These are phyloP conservation scores for Crax fasciolata DNA, from an alignment of 2,797 vertebrate species.

Conservation along the genomic window DNA sequence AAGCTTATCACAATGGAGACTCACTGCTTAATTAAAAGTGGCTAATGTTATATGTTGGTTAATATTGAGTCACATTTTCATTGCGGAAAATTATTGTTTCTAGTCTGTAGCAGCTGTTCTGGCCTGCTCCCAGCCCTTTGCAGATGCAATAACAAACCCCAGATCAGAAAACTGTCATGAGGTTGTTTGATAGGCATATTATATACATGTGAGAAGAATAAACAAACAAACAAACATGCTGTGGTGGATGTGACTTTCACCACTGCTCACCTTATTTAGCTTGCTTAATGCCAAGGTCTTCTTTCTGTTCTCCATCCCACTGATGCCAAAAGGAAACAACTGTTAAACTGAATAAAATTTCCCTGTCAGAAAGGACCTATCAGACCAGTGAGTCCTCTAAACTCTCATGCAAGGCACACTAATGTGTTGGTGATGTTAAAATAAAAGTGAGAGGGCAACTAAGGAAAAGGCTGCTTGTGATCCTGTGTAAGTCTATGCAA, in stretches of 20 bases:
- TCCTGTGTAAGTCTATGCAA: background rate
- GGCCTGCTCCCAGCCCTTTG: slow-evolving; percentile 19
- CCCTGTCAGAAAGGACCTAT: background rate
- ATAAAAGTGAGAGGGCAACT: background rate
- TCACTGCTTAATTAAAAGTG: slow-evolving; percentile 50
- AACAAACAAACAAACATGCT: background rate
- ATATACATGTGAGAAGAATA: background rate
- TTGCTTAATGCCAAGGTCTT: background rate
- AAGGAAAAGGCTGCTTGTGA: background rate
- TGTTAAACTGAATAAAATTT: background rate
- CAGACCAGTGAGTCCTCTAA: background rate
- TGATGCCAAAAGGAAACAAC: background rate
- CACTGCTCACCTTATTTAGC: background rate
- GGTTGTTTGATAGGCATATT: slow-evolving; percentile 19
- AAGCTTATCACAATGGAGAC: slow-evolving; percentile 15
- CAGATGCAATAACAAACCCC: slow-evolving; percentile 54
- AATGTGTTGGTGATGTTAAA: fast-evolving
- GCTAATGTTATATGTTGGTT: slow-evolving; percentile 30
- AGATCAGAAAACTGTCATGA: slow-evolving; percentile 21
- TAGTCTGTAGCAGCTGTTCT: slow-evolving; percentile 43
- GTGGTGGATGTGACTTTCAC: background rate
- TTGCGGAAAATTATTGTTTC: slow-evolving; percentile 43
- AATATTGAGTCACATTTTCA: slow-evolving; percentile 53
- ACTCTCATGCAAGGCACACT: background rate
- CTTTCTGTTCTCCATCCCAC: background rate